Conservation (phyloP, 2,797 vertebrate species). For the Galago senegalensis region DNA sequence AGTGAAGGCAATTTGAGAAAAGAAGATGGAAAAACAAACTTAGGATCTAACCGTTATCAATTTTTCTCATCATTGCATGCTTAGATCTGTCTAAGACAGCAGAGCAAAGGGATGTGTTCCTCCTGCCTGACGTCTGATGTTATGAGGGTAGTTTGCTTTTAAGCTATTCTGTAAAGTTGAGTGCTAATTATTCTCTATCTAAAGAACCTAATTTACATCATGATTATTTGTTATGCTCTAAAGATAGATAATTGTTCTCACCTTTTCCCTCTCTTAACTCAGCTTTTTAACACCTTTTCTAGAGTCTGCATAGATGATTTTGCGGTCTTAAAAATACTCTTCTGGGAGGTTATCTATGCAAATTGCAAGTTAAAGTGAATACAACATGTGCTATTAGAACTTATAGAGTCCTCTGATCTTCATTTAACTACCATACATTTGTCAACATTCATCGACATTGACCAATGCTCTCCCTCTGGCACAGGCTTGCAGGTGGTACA, state of each 20-base stretch:
- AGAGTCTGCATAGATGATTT: constrained; percentile 38
- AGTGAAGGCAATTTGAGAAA: neutral
- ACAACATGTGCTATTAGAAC: constrained; percentile 11
- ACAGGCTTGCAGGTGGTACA: neutral
- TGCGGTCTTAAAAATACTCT: constrained; percentile 45
- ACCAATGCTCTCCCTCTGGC: neutral
- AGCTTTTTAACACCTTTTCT: constrained; percentile 57
- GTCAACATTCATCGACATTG: constrained; percentile 8
- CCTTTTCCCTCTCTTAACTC: constrained; percentile 10
- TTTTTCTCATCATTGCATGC: neutral
- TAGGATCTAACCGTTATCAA: neutral
- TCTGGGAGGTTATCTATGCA: neutral
- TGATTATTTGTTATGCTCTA: constrained; percentile 67
- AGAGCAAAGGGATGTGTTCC: neutral
- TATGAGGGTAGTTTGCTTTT: neutral
- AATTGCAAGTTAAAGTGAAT: neutral
- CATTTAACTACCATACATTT: constrained; percentile 33
- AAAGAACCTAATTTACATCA: constrained; percentile 65
- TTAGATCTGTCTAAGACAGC: neutral
- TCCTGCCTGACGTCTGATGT: neutral
- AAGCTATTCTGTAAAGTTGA: constrained; percentile 31
- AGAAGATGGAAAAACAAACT: neutral
- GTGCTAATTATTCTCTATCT: constrained; percentile 42
- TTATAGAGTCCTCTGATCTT: neutral
- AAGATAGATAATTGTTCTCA: constrained; percentile 63